Conservation (phyloP, 2,113 vertebrate species). For the Solea senegalensis region DNA sequence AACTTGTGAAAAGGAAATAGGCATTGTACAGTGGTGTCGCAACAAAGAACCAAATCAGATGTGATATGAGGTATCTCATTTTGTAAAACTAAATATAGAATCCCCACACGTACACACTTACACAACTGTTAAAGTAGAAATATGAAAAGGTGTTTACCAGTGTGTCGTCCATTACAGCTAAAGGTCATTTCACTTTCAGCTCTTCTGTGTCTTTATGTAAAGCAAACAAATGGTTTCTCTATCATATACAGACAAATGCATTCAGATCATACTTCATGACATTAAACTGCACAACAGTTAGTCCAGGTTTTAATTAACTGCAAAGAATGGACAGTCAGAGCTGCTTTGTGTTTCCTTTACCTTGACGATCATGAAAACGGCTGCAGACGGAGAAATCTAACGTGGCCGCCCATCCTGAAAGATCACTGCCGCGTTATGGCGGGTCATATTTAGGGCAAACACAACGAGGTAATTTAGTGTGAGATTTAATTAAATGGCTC, state of each 20-base stretch:
- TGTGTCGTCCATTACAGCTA: too few relatives aligned
- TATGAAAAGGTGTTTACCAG: too few relatives aligned
- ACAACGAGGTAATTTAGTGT: conserved; percentile 57
- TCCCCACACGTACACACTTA: too few relatives aligned
- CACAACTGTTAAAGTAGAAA: too few relatives aligned
- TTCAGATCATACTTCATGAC: background rate
- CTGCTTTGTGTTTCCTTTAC: conserved; percentile 36
- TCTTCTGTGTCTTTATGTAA: too few relatives aligned
- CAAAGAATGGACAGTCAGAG: conserved; percentile 7
- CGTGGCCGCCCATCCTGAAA: conserved; percentile 35
- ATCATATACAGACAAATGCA: background rate
- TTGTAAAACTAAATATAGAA: too few relatives aligned
- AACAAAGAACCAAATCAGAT: too few relatives aligned
- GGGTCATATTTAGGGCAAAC: conserved; percentile 58
- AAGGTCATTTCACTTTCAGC: too few relatives aligned
- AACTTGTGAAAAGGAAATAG: too few relatives aligned
- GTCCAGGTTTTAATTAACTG: conserved; percentile 19
- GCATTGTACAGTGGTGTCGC: too few relatives aligned
- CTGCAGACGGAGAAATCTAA: conserved; percentile 5
- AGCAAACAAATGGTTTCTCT: too few relatives aligned
- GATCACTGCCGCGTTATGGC: conserved; percentile 42
- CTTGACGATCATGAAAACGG: conserved; percentile 12
- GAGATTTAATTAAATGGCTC: conserved; percentile 63
- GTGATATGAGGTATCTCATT: too few relatives aligned
- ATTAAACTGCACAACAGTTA: conserved; percentile 1